Evolutionary conservation across 2,888 invertebrate genomes (phyloP), one percentile per base, ranked within the genome.

Genomic region (Ormia ochracea): DNA sequence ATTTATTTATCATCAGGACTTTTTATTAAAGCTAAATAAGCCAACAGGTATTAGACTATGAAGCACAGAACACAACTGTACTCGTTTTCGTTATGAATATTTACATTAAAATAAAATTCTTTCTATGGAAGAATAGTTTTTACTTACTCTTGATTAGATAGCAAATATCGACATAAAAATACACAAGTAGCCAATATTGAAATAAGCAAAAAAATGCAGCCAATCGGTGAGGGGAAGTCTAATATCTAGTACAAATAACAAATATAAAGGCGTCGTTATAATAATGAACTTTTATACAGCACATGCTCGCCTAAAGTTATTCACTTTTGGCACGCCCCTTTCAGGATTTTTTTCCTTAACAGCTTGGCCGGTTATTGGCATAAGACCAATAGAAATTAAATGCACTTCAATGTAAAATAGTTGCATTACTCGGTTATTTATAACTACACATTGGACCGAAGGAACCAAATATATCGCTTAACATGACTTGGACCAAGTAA

Each of bases 141-240:
- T 52, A 65, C 72, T 80, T 76, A 50, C 68, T 68, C 50, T 69
- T 73, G 80, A 80, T 80, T 76, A 80, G 76, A 80, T 80, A 76
- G 50, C 19, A 56, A 56, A 66, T 17, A 21, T 17, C 23, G 10
- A 23, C 10, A 23, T 45, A 12, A 10, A 14, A 28, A 41, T 17
- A 50, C 4, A 26, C n/a, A 7, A 28, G 48, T 10, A 10, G 6
- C 4, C 14, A 54, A 36, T 59, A 66, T 50, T 31, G 4, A 33
- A 33, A 74, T 58, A 41, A n/a, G n/a, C n/a, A n/a, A n/a, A 3
- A 43, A 48, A 33, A 7, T 33, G 9, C 6, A 54, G 6, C 52
- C 66, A 41, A 38, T 17, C 6, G n/a, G 1, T 48, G 26, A 14
- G 26, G 38, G 28, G 36, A 48, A 26, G 36, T 36, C 33, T n/a